A percentile compares a stretch with the other conserved stretches of the same genome.
These are phyloP conservation scores for Sus scrofa DNA, from an alignment of 2,113 vertebrate species.

Conservation along the genomic window DNA sequence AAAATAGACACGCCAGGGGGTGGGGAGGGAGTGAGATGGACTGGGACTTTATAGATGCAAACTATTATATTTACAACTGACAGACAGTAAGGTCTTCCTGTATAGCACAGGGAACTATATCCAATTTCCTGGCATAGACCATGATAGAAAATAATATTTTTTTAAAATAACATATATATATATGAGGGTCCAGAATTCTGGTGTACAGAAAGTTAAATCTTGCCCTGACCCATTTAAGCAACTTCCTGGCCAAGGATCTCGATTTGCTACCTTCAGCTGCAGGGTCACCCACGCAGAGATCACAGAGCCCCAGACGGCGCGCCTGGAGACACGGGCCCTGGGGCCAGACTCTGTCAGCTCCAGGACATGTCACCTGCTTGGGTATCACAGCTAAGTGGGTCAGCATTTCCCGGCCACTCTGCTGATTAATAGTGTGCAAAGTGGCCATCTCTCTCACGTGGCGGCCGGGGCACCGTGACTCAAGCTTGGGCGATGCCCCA, in stretches of 20 bases:
- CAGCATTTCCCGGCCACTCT: neutral
- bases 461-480: neutral
- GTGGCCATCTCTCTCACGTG: neutral
- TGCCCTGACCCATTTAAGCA: constrained; percentile 7
- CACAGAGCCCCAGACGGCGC: neutral
- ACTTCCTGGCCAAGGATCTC: neutral
- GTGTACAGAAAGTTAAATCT: neutral
- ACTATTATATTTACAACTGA: too few relatives aligned
- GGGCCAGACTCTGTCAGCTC: neutral
- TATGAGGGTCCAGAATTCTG: neutral
- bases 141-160: too few relatives aligned
- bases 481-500: neutral
- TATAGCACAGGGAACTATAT: too few relatives aligned
- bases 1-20: too few relatives aligned
- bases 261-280: neutral
- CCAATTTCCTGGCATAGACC: too few relatives aligned
- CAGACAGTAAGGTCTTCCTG: too few relatives aligned
- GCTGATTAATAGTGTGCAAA: neutral
- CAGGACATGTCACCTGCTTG: neutral
- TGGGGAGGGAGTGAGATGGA: too few relatives aligned
- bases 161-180: too few relatives aligned
- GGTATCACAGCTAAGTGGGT: neutral
- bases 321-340: neutral
- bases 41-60: too few relatives aligned
- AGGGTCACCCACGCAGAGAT: neutral